Evolutionary conservation across 2,113 vertebrate species (phyloP).

Genomic region (Trogon surrucura): DNA sequence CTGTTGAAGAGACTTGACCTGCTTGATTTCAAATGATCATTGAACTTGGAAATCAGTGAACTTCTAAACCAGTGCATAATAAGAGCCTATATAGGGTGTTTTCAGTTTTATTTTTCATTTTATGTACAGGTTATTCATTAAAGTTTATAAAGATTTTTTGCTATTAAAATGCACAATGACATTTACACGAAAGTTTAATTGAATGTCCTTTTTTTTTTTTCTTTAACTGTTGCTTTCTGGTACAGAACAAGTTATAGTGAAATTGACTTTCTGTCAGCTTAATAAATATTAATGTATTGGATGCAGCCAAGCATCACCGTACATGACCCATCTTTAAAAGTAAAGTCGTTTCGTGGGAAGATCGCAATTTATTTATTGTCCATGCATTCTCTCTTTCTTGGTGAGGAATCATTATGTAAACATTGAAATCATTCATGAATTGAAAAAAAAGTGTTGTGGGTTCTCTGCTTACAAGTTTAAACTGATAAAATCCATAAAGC

Average conservation of each 20-base stretch:
- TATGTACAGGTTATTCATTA: background rate
- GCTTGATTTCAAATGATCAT: background rate
- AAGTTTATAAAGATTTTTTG: slow-evolving; percentile 26
- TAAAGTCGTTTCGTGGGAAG: slow-evolving; percentile 57
- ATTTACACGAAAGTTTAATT: background rate
- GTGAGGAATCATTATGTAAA: slow-evolving; percentile 63
- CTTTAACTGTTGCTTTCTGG: slow-evolving; percentile 55
- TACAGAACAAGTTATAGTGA: slow-evolving; percentile 61
- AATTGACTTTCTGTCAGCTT: slow-evolving; percentile 77
- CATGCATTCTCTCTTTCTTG: slow-evolving; percentile 56
- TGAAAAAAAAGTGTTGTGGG: background rate
- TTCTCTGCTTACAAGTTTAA: slow-evolving; percentile 3
- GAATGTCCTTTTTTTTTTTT: background rate
- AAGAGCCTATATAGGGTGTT: background rate
- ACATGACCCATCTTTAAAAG: slow-evolving; percentile 71
- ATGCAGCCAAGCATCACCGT: slow-evolving; percentile 53
- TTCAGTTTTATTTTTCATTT: background rate
- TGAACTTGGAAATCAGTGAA: background rate
- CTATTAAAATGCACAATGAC: slow-evolving; percentile 2
- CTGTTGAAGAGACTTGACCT: background rate
- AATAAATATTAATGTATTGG: slow-evolving; percentile 78
- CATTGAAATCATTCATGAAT: slow-evolving; percentile 32
- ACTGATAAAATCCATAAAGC: slow-evolving; percentile 29
- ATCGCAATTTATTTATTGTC: slow-evolving; percentile 70
- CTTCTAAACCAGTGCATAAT: background rate